Base-by-base conservation (phyloP, 2,888 invertebrate genomes). In the Leucophenga montana region DNA sequence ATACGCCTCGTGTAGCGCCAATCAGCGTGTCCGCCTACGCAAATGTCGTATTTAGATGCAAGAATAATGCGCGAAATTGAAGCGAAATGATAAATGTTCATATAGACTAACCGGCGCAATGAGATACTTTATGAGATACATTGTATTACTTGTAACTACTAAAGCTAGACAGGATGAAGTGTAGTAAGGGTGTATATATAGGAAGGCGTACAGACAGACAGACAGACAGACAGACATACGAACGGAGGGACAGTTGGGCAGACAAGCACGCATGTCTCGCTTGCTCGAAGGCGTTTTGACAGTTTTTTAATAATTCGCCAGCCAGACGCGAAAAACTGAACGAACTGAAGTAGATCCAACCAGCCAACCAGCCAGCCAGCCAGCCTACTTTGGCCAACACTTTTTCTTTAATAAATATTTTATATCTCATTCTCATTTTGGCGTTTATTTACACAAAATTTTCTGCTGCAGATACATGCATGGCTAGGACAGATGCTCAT, bases 1-100 rank as follows among this genome's bases (percentile, higher is more conserved):
- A 50, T 50, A 64, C 62, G 22, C 46, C 62, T 64, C 33, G 62
- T 53, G 31, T n/a, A 53, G 80, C 80, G 79, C 80, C 86, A 85
- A 85, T 86, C 85, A 84, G 81, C 78, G 79, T 82, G 85, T 86
- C 85, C 85, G 76, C 85, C 85, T 77, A 86, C 85, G 76, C 75
- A 20, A 46, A 20, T n/a, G 46, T 46, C 16, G 46, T 81, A 78
- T 81, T 80, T 80, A 77, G 77, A 73, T 77, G 77, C 80, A 75
- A 83, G 76, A 83, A 82, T 82, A 83, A 78, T 81, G 83, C 80
- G 78, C 82, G 78, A 81, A 81, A 82, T 81, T 78, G 81, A 81
- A 81, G 79, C 80, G 77, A 78, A 81, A 81, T 81, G 81, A 81
- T 81, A 81, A 81, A 84, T 81, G 84, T 79, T 79, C 83, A 61